Conservation (phyloP, 2,797 vertebrate species). For the Amblyopsis hoosieri region DNA sequence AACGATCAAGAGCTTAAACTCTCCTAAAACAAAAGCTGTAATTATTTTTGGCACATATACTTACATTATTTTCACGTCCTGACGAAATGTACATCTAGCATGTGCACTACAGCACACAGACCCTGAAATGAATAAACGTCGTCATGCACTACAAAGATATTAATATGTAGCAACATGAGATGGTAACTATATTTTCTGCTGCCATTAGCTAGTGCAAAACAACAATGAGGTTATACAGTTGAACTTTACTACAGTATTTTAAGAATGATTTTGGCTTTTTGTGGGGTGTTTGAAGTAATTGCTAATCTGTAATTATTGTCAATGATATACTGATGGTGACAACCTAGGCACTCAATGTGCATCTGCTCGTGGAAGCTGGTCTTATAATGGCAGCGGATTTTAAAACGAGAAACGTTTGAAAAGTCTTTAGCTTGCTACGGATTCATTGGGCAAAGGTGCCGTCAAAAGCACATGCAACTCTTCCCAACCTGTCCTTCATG, state of each 20-base stretch:
- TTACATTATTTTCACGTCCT: slow-evolving; percentile 41
- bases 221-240: slow-evolving; percentile 90
- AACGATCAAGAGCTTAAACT: slow-evolving; percentile 40
- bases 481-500: slow-evolving; percentile 18
- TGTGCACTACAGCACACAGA: slow-evolving; percentile 40
- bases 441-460: not conserved
- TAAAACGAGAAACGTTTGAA: slow-evolving; percentile 8
- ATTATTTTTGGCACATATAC: slow-evolving; percentile 70
- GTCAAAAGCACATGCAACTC: slow-evolving; percentile 6
- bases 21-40: slow-evolving; percentile 21
- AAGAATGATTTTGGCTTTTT: slow-evolving; percentile 68
- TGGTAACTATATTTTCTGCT: slow-evolving; percentile 76
- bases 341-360: slow-evolving; percentile 23
- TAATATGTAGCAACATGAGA: slow-evolving; percentile 73
- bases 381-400: slow-evolving; percentile 25
- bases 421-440: slow-evolving; percentile 2
- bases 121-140: slow-evolving; percentile 59
- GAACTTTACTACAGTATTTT: slow-evolving; percentile 80
- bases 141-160: slow-evolving; percentile 64
- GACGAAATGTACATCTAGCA: slow-evolving; percentile 37
- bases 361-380: slow-evolving; percentile 29
- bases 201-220: slow-evolving; percentile 82
- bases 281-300: slow-evolving; percentile 35
- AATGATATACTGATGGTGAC: slow-evolving; percentile 29
- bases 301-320: slow-evolving; percentile 23